Percentiles rank a stretch among this genome's conserved stretches.
phyloP scores from a whole-genome alignment of 2,888 invertebrate species.

The Rhodophaea formosa region DNA sequence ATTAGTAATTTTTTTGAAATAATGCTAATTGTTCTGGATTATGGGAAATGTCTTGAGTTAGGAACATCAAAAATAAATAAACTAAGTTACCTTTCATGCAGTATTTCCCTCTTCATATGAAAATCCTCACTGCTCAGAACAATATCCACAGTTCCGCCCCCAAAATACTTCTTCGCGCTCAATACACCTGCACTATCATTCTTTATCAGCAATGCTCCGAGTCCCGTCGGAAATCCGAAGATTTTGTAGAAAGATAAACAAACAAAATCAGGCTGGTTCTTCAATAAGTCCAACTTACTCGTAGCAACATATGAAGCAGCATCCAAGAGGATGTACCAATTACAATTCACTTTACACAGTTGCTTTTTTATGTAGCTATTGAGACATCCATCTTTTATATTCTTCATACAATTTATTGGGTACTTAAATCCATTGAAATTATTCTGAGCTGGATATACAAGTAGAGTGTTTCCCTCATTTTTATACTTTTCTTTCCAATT shows the following conservation, averaged over 20 bases:
- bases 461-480: slow-evolving; percentile 75
- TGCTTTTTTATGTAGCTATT: slow-evolving; percentile 62
- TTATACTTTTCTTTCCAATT: slow-evolving; percentile 36
- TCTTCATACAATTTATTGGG: slow-evolving; percentile 86
- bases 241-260: slow-evolving; percentile 98
- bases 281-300: slow-evolving; percentile 87
- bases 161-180: slow-evolving; percentile 88
- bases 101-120: slow-evolving; percentile 84
- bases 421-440: slow-evolving; percentile 97
- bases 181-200: slow-evolving; percentile 83
- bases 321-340: slow-evolving; percentile 91
- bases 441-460: slow-evolving; percentile 95
- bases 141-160: slow-evolving; percentile 96
- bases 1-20: too few species aligned
- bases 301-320: slow-evolving; percentile 91
- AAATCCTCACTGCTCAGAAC: slow-evolving; percentile 86
- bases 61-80: background rate
- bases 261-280: slow-evolving; percentile 92
- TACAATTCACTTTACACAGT: slow-evolving; percentile 60
- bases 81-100: slow-evolving; percentile 85
- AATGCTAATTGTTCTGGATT: too few species aligned
- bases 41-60: too few species aligned
- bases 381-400: slow-evolving; percentile 82
- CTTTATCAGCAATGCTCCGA: slow-evolving; percentile 92
- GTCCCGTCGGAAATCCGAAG: slow-evolving; percentile 96